These are phyloP conservation scores for Haliclona indistincta DNA, from an alignment of 37 sponge, comb jelly and placozoan species.

Conservation along the genomic window DNA sequence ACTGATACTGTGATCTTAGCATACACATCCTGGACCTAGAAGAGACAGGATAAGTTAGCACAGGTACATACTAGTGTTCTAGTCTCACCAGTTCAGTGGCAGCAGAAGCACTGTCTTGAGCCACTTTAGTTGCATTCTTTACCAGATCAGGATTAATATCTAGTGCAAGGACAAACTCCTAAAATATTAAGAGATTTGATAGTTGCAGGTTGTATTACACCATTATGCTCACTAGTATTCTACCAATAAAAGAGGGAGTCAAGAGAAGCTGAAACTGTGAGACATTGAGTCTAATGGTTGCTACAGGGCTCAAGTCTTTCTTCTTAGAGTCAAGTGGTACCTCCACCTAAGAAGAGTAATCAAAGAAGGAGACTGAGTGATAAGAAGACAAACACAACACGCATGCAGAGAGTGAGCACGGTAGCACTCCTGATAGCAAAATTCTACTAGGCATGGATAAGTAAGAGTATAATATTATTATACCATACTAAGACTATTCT, in stretches of 20 bases:
- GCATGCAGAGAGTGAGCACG: too few species aligned
- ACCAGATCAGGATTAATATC: slow-evolving; percentile 32
- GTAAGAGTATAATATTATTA: too few species aligned
- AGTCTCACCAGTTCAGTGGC: slow-evolving; percentile 33
- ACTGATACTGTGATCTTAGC: slow-evolving; percentile 40
- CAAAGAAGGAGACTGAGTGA: background rate
- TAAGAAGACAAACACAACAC: too few species aligned
- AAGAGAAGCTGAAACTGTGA: slow-evolving; percentile 47
- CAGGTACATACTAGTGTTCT: background rate
- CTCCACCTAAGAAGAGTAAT: slow-evolving; percentile 10
- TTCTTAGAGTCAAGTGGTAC: slow-evolving; percentile 1
- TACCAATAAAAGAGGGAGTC: slow-evolving; percentile 30
- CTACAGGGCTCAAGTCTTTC: slow-evolving; percentile 22
- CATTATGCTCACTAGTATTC: slow-evolving; percentile 20
- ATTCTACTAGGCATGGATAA: too few species aligned
- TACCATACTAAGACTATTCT: too few species aligned
- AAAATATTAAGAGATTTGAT: background rate
- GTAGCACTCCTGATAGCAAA: too few species aligned
- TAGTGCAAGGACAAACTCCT: slow-evolving; percentile 48
- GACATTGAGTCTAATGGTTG: slow-evolving; percentile 18
- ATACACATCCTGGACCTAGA: slow-evolving; percentile 41
- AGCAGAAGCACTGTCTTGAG: slow-evolving; percentile 54
- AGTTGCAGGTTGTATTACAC: background rate
- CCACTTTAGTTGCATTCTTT: slow-evolving; percentile 31
- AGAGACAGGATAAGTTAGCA: background rate